phyloP scores from a whole-genome alignment of 64 coral and sea anemone genomes.

The Montipora sp. region DNA sequence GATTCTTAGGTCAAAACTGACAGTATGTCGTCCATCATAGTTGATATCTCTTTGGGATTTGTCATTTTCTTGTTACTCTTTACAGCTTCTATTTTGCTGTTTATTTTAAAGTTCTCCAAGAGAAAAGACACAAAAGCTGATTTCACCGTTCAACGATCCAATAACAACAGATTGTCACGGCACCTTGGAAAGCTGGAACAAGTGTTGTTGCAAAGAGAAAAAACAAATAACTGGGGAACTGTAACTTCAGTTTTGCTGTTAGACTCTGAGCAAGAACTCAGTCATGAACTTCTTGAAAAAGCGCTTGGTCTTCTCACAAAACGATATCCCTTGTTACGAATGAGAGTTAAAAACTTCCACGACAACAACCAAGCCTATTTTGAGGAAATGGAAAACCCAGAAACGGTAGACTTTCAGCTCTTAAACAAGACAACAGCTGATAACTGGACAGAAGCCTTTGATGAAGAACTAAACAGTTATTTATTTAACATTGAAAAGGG shows the following conservation, averaged over 20 bases:
- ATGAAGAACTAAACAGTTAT: slow-evolving; percentile 56
- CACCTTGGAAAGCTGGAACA: slow-evolving; percentile 3
- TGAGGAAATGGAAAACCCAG: slow-evolving; percentile 59
- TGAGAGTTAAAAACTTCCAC: slow-evolving; percentile 10
- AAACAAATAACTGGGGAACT: slow-evolving; percentile 31
- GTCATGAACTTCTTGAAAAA: slow-evolving; percentile 31
- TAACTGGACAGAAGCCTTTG: slow-evolving; percentile 67
- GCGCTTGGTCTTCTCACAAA: slow-evolving; percentile 49
- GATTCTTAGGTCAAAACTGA: no score
- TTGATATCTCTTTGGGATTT: background rate
- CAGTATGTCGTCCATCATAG: background rate
- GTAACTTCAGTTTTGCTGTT: slow-evolving; percentile 67
- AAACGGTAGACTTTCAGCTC: slow-evolving; percentile 45
- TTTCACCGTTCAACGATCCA: background rate
- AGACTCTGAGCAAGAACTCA: slow-evolving; percentile 59
- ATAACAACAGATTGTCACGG: background rate
- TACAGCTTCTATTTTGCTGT: background rate
- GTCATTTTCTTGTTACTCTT: no score
- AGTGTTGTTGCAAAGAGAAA: slow-evolving; percentile 26
- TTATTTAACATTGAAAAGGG: slow-evolving; percentile 30
- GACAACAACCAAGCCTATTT: background rate
- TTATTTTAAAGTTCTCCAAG: background rate
- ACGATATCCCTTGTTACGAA: slow-evolving; percentile 50
- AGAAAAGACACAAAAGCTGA: background rate
- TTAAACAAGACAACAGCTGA: slow-evolving; percentile 30